Evolutionary conservation across 2,888 invertebrate genomes (phyloP).

Genomic region (Diachrysia chrysitis): DNA sequence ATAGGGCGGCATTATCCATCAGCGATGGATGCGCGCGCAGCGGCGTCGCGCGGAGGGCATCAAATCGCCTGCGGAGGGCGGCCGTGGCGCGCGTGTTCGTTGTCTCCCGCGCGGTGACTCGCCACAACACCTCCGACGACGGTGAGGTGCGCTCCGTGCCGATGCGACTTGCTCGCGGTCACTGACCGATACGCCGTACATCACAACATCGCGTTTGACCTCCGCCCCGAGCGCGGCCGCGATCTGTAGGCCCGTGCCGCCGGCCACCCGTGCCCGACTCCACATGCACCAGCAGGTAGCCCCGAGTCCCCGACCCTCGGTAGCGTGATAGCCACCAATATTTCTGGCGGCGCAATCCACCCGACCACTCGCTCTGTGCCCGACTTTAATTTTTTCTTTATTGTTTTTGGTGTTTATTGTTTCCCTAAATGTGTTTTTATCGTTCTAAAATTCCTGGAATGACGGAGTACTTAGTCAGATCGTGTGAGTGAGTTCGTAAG

Average conservation of each 20-base stretch:
- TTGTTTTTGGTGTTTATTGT: constrained; percentile 86
- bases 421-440: constrained; percentile 80
- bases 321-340: constrained; percentile 84
- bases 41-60: constrained; percentile 85
- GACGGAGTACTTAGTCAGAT: constrained; percentile 55
- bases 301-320: constrained; percentile 67
- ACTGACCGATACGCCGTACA: constrained; percentile 79
- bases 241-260: constrained; percentile 49
- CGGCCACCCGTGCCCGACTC: constrained; percentile 58
- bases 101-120: constrained; percentile 75
- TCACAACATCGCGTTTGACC: constrained; percentile 61
- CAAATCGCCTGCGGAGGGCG: constrained; percentile 88
- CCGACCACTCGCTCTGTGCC: constrained; percentile 75
- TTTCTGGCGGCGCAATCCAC: constrained; percentile 74
- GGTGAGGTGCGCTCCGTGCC: constrained; percentile 73
- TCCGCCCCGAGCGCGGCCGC: constrained; percentile 62
- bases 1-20: constrained; percentile 86
- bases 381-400: constrained; percentile 84
- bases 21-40: constrained; percentile 84
- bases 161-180: constrained; percentile 76
- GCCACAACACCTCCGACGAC: constrained; percentile 77
- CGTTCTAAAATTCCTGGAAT: constrained; percentile 73
- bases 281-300: constrained; percentile 76
- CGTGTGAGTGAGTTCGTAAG: constrained; percentile 64
- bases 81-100: constrained; percentile 82